Percentiles rank a stretch among this genome's conserved stretches.
Conservation (phyloP, 2,797 vertebrate species). For the Chelon labrosus region DNA sequence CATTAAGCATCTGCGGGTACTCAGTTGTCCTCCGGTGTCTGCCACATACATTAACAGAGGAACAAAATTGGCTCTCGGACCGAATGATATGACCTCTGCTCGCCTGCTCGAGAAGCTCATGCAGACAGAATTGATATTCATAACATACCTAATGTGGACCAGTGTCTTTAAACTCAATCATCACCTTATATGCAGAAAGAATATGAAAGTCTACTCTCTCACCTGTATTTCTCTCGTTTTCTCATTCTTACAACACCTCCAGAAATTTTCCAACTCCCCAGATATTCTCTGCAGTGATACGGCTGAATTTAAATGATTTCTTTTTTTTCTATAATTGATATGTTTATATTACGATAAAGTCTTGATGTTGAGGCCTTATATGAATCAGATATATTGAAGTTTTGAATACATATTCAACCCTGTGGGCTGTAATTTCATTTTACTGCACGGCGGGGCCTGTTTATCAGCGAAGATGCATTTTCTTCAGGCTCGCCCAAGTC, state of each 20-base stretch:
- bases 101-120: slow-evolving; percentile 33
- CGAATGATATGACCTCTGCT: slow-evolving; percentile 59
- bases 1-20: slow-evolving; percentile 28
- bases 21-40: slow-evolving; percentile 26
- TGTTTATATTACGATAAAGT: background rate
- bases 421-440: background rate
- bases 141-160: slow-evolving; percentile 38
- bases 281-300: slow-evolving; percentile 10
- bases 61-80: slow-evolving; percentile 40
- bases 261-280: slow-evolving; percentile 22
- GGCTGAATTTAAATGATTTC: slow-evolving; percentile 31
- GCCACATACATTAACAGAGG: slow-evolving; percentile 19
- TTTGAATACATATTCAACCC: slow-evolving; percentile 3
- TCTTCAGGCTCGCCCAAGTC: background rate
- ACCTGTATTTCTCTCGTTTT: slow-evolving; percentile 16
- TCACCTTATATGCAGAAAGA: slow-evolving; percentile 28
- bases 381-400: background rate
- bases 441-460: background rate
- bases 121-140: slow-evolving; percentile 60
- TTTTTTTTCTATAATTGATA: background rate
- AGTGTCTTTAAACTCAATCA: slow-evolving; percentile 55
- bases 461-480: background rate
- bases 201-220: slow-evolving; percentile 48
- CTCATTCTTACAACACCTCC: slow-evolving; percentile 8
- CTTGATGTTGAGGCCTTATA: background rate